Conservation (phyloP, 2,888 invertebrate species). For the Oscheius sp. region DNA sequence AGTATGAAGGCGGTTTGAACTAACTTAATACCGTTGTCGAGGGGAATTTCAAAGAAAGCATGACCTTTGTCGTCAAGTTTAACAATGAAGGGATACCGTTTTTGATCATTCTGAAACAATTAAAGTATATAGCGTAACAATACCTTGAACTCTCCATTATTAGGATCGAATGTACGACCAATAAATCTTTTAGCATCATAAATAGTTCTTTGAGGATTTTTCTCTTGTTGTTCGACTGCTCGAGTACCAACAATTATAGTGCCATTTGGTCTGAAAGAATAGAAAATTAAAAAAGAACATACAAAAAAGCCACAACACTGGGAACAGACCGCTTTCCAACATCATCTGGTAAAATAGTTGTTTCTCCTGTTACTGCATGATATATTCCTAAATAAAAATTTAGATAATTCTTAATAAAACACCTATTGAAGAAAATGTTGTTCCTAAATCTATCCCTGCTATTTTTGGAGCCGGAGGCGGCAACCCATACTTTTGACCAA, state of each 20-base stretch:
- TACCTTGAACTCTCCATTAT: conserved; percentile 67
- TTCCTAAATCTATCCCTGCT: conserved; percentile 74
- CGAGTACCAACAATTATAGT: conserved; percentile 72
- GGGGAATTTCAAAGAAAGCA: conserved; percentile 65
- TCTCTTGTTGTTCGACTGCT: conserved; percentile 73
- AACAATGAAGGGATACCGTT: conserved; percentile 68
- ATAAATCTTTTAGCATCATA: conserved; percentile 75
- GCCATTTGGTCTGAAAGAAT: conserved; percentile 65
- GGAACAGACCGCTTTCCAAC: conserved; percentile 73
- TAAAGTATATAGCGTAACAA: not conserved
- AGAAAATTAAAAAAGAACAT: conserved; percentile 36
- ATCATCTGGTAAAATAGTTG: conserved; percentile 72
- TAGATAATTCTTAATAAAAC: not conserved
- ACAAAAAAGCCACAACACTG: conserved; percentile 73
- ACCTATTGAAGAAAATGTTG: conserved; percentile 73
- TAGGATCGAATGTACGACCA: conserved; percentile 71
- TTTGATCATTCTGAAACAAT: conserved; percentile 55
- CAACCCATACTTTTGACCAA: conserved; percentile 72
- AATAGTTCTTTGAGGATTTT: conserved; percentile 72
- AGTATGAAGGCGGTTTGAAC: not conserved
- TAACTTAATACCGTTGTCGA: conserved; percentile 54
- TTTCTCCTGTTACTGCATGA: conserved; percentile 73
- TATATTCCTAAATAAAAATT: conserved; percentile 70
- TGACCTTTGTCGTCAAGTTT: conserved; percentile 58
- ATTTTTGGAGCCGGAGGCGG: conserved; percentile 74